Percentiles rank a stretch among this genome's conserved stretches.
phyloP scores from a whole-genome alignment of 2,113 vertebrate genomes.

The Pelecanus crispus region DNA sequence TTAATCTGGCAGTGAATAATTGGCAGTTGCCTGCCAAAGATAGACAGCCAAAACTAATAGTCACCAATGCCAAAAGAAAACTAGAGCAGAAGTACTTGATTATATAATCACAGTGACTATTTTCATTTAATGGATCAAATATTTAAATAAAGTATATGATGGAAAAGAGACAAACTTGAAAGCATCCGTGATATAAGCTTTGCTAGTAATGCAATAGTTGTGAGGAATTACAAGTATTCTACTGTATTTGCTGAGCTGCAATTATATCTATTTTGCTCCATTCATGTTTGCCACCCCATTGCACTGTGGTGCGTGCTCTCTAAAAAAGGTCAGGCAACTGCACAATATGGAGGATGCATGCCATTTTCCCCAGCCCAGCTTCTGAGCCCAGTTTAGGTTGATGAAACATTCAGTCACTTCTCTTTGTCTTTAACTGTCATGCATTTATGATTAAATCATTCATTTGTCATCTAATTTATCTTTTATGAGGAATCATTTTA shows the following conservation, averaged over 20 bases:
- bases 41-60: slow-evolving; percentile 18
- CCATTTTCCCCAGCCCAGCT: not conserved
- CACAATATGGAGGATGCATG: not conserved
- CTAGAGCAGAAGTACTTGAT: not conserved
- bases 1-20: slow-evolving; percentile 13
- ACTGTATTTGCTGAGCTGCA: not conserved
- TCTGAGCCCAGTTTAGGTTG: not conserved
- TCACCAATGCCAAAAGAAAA: not conserved
- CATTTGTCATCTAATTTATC: not conserved
- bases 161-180: not conserved
- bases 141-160: not conserved
- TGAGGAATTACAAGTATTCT: not conserved
- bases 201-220: not conserved
- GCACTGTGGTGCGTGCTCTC: not conserved
- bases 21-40: not conserved
- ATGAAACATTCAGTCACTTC: not conserved
- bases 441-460: not conserved
- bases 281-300: not conserved
- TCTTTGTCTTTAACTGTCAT: not conserved
- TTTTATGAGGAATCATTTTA: not conserved
- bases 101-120: slow-evolving; percentile 19
- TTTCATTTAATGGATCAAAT: not conserved
- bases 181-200: not conserved
- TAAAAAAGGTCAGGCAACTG: not conserved
- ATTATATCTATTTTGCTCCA: not conserved